A percentile compares a stretch with the other conserved stretches of the same genome.
phyloP scores from a whole-genome alignment of 2,888 invertebrate genomes.

The Drosophila niveifrons region DNA sequence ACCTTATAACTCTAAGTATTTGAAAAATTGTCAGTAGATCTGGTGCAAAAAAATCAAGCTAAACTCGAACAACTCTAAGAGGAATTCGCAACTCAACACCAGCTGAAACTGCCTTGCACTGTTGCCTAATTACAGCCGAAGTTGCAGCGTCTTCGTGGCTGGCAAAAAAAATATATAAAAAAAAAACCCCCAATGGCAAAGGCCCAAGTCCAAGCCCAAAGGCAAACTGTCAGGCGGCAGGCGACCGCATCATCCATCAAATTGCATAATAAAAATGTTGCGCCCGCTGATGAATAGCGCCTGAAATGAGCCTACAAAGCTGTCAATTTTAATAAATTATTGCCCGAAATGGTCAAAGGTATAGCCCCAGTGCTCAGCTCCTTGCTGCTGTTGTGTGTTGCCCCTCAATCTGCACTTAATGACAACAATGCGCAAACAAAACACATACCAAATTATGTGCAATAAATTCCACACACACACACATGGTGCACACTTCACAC shows the following conservation, averaged over 20 bases:
- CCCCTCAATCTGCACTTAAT: conserved; percentile 62
- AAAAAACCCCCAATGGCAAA: conserved; percentile 1
- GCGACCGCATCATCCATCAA: conserved; percentile 83
- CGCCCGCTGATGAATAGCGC: conserved; percentile 83
- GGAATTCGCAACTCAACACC: not conserved
- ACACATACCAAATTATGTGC: conserved; percentile 77
- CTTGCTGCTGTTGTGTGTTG: conserved; percentile 33
- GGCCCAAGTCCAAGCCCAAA: not conserved
- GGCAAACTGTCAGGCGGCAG: conserved; percentile 65
- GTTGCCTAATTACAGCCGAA: conserved; percentile 76
- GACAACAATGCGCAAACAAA: conserved; percentile 80
- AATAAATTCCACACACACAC: conserved; percentile 65
- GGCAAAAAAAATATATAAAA: conserved; percentile 42
- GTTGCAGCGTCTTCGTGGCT: conserved; percentile 48
- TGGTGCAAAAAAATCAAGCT: not conserved
- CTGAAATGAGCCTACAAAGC: conserved; percentile 84
- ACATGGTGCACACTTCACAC: not conserved
- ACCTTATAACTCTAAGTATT: too few species aligned
- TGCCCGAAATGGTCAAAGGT: conserved; percentile 61
- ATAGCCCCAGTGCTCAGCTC: conserved; percentile 17
- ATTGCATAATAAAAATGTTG: conserved; percentile 83
- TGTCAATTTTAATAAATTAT: conserved; percentile 85
- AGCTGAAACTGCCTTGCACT: conserved; percentile 22
- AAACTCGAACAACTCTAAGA: not conserved
- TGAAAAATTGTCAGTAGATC: not conserved